phyloP scores from a whole-genome alignment of 2,888 invertebrate genomes.

The Cryptus viduatorius region DNA sequence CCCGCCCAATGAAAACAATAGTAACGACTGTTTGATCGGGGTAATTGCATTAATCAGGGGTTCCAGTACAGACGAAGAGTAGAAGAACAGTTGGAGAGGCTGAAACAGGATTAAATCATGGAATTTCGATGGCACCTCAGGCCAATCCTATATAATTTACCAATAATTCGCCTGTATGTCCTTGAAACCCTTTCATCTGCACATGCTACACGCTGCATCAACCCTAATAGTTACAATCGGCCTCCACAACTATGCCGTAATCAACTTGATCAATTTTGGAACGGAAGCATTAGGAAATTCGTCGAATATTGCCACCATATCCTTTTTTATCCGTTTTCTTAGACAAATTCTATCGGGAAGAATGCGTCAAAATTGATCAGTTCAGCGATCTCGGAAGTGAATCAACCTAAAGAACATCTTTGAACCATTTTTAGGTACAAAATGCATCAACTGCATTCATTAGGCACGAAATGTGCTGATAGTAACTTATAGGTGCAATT shows the following conservation, averaged over 20 bases:
- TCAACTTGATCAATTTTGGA: not conserved
- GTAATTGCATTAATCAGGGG: conserved; percentile 41
- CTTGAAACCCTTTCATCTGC: not conserved
- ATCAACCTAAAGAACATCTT: no score
- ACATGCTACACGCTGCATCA: not conserved
- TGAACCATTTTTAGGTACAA: no score
- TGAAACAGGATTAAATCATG: not conserved
- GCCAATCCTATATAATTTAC: not conserved
- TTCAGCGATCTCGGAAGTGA: no score
- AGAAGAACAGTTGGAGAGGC: not conserved
- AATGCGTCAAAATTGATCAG: no score
- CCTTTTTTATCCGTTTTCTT: not conserved
- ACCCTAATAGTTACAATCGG: not conserved
- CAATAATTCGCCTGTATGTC: not conserved
- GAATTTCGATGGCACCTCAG: conserved; percentile 2
- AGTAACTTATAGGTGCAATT: not conserved
- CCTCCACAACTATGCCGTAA: not conserved
- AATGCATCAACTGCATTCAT: no score
- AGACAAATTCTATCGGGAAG: not conserved
- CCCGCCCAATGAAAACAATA: conserved; percentile 35
- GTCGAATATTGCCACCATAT: not conserved
- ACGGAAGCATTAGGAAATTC: not conserved
- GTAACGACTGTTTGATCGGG: conserved; percentile 43
- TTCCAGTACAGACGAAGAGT: not conserved
- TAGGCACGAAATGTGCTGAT: no score